Base-by-base conservation (phyloP, 2,113 vertebrate genomes). In the Grammomys surdaster region DNA sequence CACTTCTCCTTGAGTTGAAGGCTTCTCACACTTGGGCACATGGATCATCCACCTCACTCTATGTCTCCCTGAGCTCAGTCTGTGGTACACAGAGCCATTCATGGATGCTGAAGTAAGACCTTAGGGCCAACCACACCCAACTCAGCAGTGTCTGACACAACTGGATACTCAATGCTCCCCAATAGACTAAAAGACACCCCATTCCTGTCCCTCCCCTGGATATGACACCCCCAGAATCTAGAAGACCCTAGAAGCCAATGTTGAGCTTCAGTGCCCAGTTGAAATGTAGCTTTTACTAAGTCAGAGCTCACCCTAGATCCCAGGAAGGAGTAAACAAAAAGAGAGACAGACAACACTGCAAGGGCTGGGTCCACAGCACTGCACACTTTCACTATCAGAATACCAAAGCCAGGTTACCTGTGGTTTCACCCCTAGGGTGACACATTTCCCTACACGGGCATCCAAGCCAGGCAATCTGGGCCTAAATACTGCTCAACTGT, bases 11-110 rank as follows among this genome's bases (percentile, higher is more conserved):
- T 7, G 7, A 69, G 16, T 3, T 5, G 3, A 36, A 26, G 76
- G 26, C 46, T 16, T 67, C 93, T 85, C 9, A 0, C 0, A 24
- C 51, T 12, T 3, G 54, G 63, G 48, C 43, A 13, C 75, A 22
- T 0, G 0, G 33, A 14, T 46, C 60, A 28, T 43, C 28, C 60
- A 26, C 26, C n/a, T 8, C 0, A 0, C 43, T 36, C 51, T 7
- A 0, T 5, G 28, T 58, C 20, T 77, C 84, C 84, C 26, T 63
- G 56, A 84, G 78, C 33, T 82, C 43, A 12, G 33, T 3, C 26
- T 24, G 20, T 7, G 17, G 48, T 73, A 72, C 43, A 6, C 56
- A 51, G 19, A 78, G 78, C 78, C 8, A 26, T 36, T 54, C 11
- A 4, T 14, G 5, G 65, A 16, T 51, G 48, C 28, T 63, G 48